Conservation (phyloP, 2,113 vertebrate genomes). For the Climacteris rufus region DNA sequence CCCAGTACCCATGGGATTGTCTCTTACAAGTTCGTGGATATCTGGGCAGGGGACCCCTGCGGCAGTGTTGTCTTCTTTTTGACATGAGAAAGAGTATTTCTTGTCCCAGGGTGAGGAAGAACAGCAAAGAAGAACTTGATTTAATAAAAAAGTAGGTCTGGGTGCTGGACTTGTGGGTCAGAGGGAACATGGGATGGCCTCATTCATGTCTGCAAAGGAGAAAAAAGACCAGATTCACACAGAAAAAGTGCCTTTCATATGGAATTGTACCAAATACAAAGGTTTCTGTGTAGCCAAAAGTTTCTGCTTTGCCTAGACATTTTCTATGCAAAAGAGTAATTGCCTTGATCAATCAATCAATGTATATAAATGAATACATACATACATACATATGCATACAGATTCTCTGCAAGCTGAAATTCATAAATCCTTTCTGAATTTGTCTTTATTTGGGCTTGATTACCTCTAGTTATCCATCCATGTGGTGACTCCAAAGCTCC, state of each 20-base stretch:
- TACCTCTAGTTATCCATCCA: not conserved
- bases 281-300: not conserved
- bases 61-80: not conserved
- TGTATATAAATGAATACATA: too few relatives aligned
- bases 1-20: rapidly evolving
- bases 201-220: not conserved
- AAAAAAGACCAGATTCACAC: not conserved
- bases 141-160: not conserved
- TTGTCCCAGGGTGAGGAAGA: not conserved
- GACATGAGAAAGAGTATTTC: not conserved
- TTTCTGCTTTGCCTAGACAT: not conserved
- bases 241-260: not conserved
- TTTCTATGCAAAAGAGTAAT: not conserved
- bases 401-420: not conserved
- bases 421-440: not conserved
- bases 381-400: rapidly evolving
- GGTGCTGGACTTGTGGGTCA: not conserved
- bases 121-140: not conserved
- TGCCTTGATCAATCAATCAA: not conserved
- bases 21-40: not conserved
- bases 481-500: not conserved
- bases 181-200: not conserved
- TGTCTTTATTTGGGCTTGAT: not conserved
- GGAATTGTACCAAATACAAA: not conserved
- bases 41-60: not conserved